Evolutionary conservation across 2,797 vertebrate species (phyloP).

Genomic region (Philypnodon macrostomus): DNA sequence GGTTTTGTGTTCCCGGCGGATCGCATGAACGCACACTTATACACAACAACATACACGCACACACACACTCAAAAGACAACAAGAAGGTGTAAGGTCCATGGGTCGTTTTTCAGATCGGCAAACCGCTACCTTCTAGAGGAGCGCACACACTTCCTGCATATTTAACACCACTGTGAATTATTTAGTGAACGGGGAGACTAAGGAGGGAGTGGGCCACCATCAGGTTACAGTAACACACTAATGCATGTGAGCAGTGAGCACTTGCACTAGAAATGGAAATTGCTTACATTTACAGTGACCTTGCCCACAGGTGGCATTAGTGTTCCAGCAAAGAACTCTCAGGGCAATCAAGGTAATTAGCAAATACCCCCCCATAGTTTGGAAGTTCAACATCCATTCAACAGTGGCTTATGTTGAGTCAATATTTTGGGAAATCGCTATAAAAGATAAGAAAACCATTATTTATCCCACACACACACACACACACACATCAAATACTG

Average conservation of each 20-base stretch:
- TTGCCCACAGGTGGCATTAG: not conserved
- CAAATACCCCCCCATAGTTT: too few relatives aligned
- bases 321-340: too few relatives aligned
- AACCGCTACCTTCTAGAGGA: conserved; percentile 5
- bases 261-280: not conserved
- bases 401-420: too few relatives aligned
- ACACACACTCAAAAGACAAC: conserved; percentile 6
- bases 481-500: too few relatives aligned
- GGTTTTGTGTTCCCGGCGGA: conserved; percentile 70
- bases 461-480: too few relatives aligned
- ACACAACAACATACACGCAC: too few relatives aligned
- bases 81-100: conserved; percentile 7
- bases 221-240: conserved; percentile 32
- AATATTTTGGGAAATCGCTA: too few relatives aligned
- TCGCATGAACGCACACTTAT: conserved; percentile 42
- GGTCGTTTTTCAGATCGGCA: conserved; percentile 28
- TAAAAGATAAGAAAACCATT: too few relatives aligned
- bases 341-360: too few relatives aligned
- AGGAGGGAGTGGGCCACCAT: conserved; percentile 35
- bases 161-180: conserved; percentile 74
- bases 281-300: conserved; percentile 3
- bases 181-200: conserved; percentile 65
- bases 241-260: conserved; percentile 4
- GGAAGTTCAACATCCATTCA: too few relatives aligned
- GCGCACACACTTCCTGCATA: conserved; percentile 58